Evolutionary conservation across 2,888 invertebrate genomes (phyloP), one percentile per base, ranked within the genome.

Genomic region (Dryomyza anilis): DNA sequence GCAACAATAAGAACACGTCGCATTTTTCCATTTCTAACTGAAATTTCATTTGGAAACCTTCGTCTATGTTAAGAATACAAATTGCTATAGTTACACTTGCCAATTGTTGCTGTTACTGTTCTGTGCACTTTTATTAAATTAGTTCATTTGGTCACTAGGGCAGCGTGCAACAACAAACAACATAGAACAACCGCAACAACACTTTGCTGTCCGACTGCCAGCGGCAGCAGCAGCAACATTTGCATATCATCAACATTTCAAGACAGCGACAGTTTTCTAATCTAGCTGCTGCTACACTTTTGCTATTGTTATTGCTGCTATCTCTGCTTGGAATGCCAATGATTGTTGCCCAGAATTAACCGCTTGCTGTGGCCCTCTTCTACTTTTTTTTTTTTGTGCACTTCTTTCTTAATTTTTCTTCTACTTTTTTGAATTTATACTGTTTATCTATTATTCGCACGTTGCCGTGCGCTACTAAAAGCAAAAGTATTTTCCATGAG

Each of bases 121-220:
- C 14, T 55, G 12, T 48, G 29, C 21, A 29, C 23, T 30, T 48
- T 33, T 36, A 33, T 61, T 53, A 53, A 61, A 52, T 61, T 72
- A 70, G 72, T 72, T 72, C 72, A 72, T 68, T 69, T 72, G 72
- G 72, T 72, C 71, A 72, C 70, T 72, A 68, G 72, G 70, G 66
- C 70, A 72, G 25, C 25, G 36, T 56, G 27, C 23, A 48, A 45
- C 61, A 64, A 65, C 66, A 63, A 65, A 63, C 50, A 60, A 27
- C 50, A 53, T 10, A 55, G 55, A 48, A 66, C 36, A 67, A 55
- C 55, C 55, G 43, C 29, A 63, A 27, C 46, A 45, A 45, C 58
- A 57, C 23, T 45, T n/a, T n/a, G n/a, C n/a, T n/a, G n/a, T 19
- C 39, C 52, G 63, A 58, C 43, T 61, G 46, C 64, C 55, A 60